Base-by-base conservation (phyloP, 2,113 vertebrate genomes). In the Daubentonia madagascariensis region DNA sequence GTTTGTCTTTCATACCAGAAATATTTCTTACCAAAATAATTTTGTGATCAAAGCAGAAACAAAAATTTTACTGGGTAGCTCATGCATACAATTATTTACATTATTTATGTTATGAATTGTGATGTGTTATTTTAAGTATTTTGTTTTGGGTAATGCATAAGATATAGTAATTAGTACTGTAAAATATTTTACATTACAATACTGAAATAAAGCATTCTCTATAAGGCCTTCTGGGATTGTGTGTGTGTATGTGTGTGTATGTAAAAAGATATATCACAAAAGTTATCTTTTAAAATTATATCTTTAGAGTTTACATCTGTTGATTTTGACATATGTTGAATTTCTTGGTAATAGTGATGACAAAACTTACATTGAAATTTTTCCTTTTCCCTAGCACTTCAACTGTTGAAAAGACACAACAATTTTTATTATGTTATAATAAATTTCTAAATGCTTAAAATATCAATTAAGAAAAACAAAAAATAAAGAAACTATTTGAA, bases 221-320 rank as follows among this genome's bases (percentile, higher is more conserved):
- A 32, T 23, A 45, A 73, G 78, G n/a, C 3, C 67, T 57, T 97
- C 90, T 18, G 8, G 50, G 45, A 78, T 78, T 78, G 23, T 81
- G 35, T 59, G 75, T 45, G 93, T 98, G 91, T 23, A 16, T 95
- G 89, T 61, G 96, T 98, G 93, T 65, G n/a, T n/a, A 37, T 79
- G 18, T 45, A 17, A 95, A 98, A 87, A 72, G 32, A 23, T 50
- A 54, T 43, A 30, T 61, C 57, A 83, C 37, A 52, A 32, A 73
- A 75, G 4, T 16, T 35, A 22, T 35, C 28, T 76, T 48, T n/a
- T 57, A 25, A 18, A 78, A 63, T 63, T 73, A 23, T 57, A n/a
- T 72, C 52, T 73, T 40, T 73, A 50, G 28, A 59, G 37, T 43
- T 43, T 54, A 30, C 25, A 20, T 35, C 18, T 52, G 28, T 40